These are phyloP conservation scores for Hirtodrosophila duncani DNA, from an alignment of 2,888 invertebrate species.

Conservation along the genomic window DNA sequence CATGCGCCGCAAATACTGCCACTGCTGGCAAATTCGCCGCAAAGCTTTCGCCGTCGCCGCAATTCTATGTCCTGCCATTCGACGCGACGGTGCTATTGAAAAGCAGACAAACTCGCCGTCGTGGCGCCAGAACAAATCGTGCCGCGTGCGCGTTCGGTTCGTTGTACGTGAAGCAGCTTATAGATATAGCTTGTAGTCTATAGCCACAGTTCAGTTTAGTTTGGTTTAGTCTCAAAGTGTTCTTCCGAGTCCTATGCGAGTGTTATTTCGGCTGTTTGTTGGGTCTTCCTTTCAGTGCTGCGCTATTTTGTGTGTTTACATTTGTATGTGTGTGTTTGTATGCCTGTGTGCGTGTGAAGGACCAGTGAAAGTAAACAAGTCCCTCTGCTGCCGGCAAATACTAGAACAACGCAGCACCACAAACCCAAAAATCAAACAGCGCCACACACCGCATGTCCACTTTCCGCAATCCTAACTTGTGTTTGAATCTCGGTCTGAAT, in stretches of 20 bases:
- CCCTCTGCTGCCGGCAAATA: constrained; percentile 51
- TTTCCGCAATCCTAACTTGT: no score
- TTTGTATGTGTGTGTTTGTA: constrained; percentile 4
- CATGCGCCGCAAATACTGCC: background rate
- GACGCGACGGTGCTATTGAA: constrained; percentile 31
- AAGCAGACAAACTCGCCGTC: constrained; percentile 43
- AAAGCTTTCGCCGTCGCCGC: constrained; percentile 44
- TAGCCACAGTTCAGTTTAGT: no score
- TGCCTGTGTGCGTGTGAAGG: background rate
- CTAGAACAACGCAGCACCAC: no score
- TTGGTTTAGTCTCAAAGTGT: no score
- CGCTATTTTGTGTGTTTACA: no score
- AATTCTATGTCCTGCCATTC: constrained; percentile 8
- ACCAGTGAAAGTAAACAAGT: constrained; percentile 59
- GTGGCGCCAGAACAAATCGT: constrained; percentile 61
- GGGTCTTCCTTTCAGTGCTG: no score
- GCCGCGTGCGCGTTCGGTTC: constrained; percentile 70
- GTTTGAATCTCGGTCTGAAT: no score
- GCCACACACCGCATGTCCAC: no score
- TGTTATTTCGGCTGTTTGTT: no score
- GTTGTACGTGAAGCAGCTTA: constrained; percentile 29
- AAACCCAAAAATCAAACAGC: no score
- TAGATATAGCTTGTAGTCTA: background rate
- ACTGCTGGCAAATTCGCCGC: constrained; percentile 49
- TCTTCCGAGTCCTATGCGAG: no score